Conservation (phyloP, 2,797 vertebrate genomes). For the Nannoperca australis region DNA sequence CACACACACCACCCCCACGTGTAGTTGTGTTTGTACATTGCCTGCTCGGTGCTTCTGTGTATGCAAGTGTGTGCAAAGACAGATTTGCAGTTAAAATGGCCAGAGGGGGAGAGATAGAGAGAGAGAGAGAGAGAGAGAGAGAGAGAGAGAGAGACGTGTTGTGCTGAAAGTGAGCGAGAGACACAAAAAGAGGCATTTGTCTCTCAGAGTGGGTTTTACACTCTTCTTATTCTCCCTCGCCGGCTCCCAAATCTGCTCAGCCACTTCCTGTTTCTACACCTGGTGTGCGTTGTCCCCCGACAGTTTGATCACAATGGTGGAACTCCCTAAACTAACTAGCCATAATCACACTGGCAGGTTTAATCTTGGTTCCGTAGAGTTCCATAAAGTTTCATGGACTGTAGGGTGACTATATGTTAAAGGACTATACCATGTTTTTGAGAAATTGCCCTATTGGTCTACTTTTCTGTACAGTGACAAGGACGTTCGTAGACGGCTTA, state of each 20-base stretch:
- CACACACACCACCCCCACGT: constrained; percentile 23
- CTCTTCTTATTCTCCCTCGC: constrained; percentile 19
- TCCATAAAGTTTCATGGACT: not conserved
- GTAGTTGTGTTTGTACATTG: constrained; percentile 26
- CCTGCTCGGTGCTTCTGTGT: constrained; percentile 20
- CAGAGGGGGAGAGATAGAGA: constrained; percentile 18
- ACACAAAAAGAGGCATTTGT: constrained; percentile 11
- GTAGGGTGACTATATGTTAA: not conserved
- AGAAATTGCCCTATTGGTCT: not conserved
- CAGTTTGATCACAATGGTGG: not conserved
- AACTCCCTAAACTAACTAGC: constrained; percentile 6
- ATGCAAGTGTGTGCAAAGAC: constrained; percentile 5
- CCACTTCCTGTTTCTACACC: constrained; percentile 29
- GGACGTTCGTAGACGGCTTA: not conserved
- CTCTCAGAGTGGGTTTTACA: constrained; percentile 14
- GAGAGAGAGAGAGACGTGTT: constrained; percentile 29
- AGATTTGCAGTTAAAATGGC: constrained; percentile 39
- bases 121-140: constrained; percentile 4
- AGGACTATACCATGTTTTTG: not conserved
- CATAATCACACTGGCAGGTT: not conserved
- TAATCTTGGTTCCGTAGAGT: not conserved
- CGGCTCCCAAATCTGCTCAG: constrained; percentile 44
- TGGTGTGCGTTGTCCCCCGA: too few species aligned
- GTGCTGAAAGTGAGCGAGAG: constrained; percentile 18
- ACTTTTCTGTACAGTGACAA: not conserved